phyloP scores from a whole-genome alignment of 2,113 vertebrate species.

The Mola mola region DNA sequence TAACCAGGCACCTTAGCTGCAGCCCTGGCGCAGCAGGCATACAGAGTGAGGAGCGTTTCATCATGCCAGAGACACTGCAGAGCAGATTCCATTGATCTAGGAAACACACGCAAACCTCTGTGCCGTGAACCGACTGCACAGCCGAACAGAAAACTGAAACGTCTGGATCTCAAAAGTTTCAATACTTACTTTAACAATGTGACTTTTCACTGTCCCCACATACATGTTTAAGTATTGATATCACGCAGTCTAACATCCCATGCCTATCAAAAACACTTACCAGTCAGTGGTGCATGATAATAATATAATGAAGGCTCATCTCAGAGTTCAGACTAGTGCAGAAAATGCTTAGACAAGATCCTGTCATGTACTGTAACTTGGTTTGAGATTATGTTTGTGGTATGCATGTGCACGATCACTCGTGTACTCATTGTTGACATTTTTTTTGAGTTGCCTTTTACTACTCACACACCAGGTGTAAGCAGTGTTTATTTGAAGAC shows the following conservation, averaged over 20 bases:
- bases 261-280: conserved; percentile 13
- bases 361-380: conserved; percentile 4
- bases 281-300: conserved; percentile 13
- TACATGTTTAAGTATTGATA: too few species aligned
- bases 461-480: too few species aligned
- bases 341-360: conserved; percentile 3
- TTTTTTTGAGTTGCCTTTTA: not conserved
- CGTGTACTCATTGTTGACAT: conserved; percentile 13
- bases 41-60: conserved; percentile 51
- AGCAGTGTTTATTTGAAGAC: too few species aligned
- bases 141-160: conserved; percentile 22
- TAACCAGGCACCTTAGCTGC: conserved; percentile 34
- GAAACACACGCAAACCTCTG: conserved; percentile 46
- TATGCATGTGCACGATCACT: conserved; percentile 10
- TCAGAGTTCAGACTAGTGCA: not conserved
- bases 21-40: conserved; percentile 17
- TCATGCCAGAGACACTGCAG: conserved; percentile 50
- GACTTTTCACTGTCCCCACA: too few species aligned
- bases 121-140: conserved; percentile 32
- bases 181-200: conserved; percentile 10
- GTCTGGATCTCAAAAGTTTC: conserved; percentile 24
- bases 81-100: conserved; percentile 62
- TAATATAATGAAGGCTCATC: conserved; percentile 24
- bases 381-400: conserved; percentile 3
- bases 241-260: not conserved